phyloP scores from a whole-genome alignment of 1,140 invertebrate genomes.

The Hylaeus anthracinus region DNA sequence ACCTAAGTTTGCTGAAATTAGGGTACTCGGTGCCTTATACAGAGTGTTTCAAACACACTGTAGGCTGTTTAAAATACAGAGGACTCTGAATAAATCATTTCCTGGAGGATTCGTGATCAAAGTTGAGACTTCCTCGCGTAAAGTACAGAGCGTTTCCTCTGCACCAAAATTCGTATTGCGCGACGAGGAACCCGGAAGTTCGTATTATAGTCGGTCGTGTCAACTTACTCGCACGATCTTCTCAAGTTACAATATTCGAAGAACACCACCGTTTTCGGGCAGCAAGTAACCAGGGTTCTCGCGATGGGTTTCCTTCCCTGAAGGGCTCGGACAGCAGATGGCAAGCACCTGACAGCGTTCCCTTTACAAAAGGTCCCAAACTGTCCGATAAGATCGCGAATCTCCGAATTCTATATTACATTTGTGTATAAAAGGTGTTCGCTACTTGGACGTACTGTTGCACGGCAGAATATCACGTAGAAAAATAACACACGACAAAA shows the following conservation, averaged over 20 bases:
- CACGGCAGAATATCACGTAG: too few relatives aligned
- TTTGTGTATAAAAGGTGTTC: too few relatives aligned
- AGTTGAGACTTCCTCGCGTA: too few relatives aligned
- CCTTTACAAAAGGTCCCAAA: slow-evolving; percentile 17
- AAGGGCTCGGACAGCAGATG: slow-evolving; percentile 57
- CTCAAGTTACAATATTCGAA: slow-evolving; percentile 34
- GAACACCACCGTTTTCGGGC: slow-evolving; percentile 25
- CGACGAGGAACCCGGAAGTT: slow-evolving; percentile 26
- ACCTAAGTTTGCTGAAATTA: too few relatives aligned
- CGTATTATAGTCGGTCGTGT: slow-evolving; percentile 21
- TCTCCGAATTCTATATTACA: slow-evolving; percentile 19
- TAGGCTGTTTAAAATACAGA: too few relatives aligned
- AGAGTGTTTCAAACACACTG: too few relatives aligned
- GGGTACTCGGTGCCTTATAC: too few relatives aligned
- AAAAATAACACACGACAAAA: too few relatives aligned
- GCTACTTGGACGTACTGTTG: too few relatives aligned
- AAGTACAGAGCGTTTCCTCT: background rate
- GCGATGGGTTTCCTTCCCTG: slow-evolving; percentile 28
- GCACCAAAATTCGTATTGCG: too few relatives aligned
- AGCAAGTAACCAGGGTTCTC: slow-evolving; percentile 29
- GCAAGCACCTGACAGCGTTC: slow-evolving; percentile 55
- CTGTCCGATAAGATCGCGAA: slow-evolving; percentile 38
- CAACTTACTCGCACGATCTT: slow-evolving; percentile 17
- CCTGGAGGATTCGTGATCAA: too few relatives aligned
- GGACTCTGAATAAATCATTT: too few relatives aligned